Evolutionary conservation across 2,113 vertebrate genomes (phyloP).

Genomic region (Alligator mississippiensis): DNA sequence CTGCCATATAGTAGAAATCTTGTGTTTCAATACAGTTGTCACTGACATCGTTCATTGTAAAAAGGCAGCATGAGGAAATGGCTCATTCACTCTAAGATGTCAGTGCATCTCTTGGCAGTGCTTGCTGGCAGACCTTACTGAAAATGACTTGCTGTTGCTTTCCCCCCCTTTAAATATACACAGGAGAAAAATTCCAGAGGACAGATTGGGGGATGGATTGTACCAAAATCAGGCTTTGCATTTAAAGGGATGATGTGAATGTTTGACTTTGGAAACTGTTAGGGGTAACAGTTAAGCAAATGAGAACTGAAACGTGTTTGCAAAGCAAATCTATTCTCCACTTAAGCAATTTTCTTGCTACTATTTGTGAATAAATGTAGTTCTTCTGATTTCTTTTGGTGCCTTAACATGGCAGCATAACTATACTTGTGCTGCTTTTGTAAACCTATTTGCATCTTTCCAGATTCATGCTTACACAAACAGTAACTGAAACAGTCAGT

Average conservation of each 20-base stretch:
- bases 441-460: not conserved
- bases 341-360: not conserved
- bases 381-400: not conserved
- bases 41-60: not conserved
- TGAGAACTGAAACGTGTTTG: not conserved
- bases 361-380: not conserved
- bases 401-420: not conserved
- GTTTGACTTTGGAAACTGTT: not conserved
- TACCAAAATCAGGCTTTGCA: not conserved
- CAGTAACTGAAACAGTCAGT: not conserved
- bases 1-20: not conserved
- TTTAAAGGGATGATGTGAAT: not conserved
- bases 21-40: not conserved
- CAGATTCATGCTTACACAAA: not conserved
- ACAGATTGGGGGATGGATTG: not conserved
- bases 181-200: not conserved
- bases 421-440: not conserved
- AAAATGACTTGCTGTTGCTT: conserved; percentile 14
- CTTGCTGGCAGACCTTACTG: not conserved
- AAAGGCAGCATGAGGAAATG: conserved; percentile 1
- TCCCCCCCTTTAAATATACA: not conserved
- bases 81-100: not conserved
- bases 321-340: not conserved
- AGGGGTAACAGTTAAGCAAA: not conserved
- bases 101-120: conserved; percentile 36